Base-by-base conservation (phyloP, 2,797 vertebrate species). In the Enteromius viviparus region DNA sequence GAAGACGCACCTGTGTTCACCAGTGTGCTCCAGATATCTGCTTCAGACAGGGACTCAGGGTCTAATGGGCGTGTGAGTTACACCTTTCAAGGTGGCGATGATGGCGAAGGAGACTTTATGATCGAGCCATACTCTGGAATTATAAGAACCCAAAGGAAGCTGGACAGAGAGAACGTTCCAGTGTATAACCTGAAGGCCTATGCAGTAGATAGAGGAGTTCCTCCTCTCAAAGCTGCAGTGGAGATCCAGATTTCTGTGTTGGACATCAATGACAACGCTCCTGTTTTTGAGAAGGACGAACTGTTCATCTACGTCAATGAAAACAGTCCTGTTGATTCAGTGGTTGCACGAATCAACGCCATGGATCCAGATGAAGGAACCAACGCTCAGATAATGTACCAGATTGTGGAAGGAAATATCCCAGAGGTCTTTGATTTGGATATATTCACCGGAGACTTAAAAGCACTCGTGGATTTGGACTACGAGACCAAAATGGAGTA, bases 311-410 rank as follows among this genome's bases (percentile, higher is more conserved):
- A 95, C 0, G 95, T 99, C 74, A 89, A 97, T 88, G 98, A 99
- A 88, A 99, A 99, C 91, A 98, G 97, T 82, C 93, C 93, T 0
- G 96, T 99, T 37, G 97, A 97, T 15, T 98, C 98, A 0, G 94
- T 98, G 1, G 96, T 99, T 89, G 97, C 98, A 0, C 92, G 91
- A 3, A 96, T 99, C 84, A 95, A 89, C 0, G 98, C 98, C 40
- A 91, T 93, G 0, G 98, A 99, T 89, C 98, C 98, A 0, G 98
- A 99, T 0, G 98, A 99, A 80, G 98, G 97, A 70, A 96, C 97
- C 62, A 99, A 99, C 0, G 98, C 98, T 37, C 97, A 98, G 91
- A 98, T 99, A 91, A 97, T 99, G 95, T 99, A 99, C 87, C 98
- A 99, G 91, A 99, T 99, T 0, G 97, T 99, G 55, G 98, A 99